Base-by-base conservation (phyloP, 1,140 invertebrate genomes). In the Brachionus rubens region DNA sequence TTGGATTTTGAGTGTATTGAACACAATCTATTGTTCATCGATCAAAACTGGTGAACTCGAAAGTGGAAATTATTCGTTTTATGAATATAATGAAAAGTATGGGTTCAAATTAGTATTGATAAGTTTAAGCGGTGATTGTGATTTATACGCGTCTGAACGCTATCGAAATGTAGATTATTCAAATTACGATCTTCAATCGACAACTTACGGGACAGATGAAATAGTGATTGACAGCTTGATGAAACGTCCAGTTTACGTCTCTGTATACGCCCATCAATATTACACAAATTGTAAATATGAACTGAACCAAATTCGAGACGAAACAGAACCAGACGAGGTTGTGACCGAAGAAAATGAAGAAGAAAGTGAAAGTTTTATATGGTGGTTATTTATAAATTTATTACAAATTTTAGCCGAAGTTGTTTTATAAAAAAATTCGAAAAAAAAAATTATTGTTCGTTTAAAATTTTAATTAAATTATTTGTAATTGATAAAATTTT, bases 401-500 rank as follows among this genome's bases (percentile, higher is more conserved):
- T 10, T 65, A 43, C 36, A 65, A 65, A 14, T 65, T 12, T 21
- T 65, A 14, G 59, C 59, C 19, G 59, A 65, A 28, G 41, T 65
- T 24, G 19, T 65, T 65, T 43, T 65, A 1, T 65, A 59, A 59
- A 59, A 36, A 36, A 36, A 59, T 59, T 59, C 36, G 26, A 5
- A 24, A 52, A 24, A 24, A 52, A 26, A 52, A 24, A 24, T 36
- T 36, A 36, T 46, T 65, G 30, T 43, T 65, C 59, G n/a, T 65
- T 65, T 43, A 65, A 65, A 65, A 65, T 65, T 65, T 43, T 65
- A 43, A 65, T 65, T 41, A 65, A 65, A 65, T 65, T 65, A 43
- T 65, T 65, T 24, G 30, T 43, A 19, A 41, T 43, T 0, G 21
- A 9, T 12, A 65, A 24, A 7, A 65, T 65, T 65, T 43, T 65